Percentiles rank a stretch among this genome's conserved stretches.
phyloP scores from a whole-genome alignment of 2,113 vertebrate genomes.

The Neofelis nebulosa region DNA sequence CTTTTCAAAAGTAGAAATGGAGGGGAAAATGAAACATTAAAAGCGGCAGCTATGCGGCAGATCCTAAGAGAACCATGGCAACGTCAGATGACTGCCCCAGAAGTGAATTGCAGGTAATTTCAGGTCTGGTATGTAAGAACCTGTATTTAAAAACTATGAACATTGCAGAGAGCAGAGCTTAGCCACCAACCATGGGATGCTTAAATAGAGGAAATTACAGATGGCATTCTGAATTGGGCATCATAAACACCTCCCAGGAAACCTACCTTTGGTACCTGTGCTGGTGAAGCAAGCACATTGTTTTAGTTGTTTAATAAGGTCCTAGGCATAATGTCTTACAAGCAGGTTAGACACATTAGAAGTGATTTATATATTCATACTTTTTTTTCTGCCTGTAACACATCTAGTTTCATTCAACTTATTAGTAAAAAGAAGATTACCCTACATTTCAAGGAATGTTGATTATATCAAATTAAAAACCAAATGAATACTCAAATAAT shows the following conservation, averaged over 20 bases:
- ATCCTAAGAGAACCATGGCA: constrained; percentile 38
- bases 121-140: neutral
- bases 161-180: neutral
- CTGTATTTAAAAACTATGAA: neutral
- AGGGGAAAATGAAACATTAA: constrained; percentile 16
- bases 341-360: neutral
- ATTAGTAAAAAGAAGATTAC: neutral
- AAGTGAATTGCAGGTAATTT: constrained; percentile 50
- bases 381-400: neutral
- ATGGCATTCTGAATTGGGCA: neutral
- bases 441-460: constrained; percentile 15
- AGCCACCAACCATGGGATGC: neutral
- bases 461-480: constrained; percentile 36
- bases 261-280: neutral
- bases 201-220: neutral
- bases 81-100: constrained; percentile 34
- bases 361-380: neutral
- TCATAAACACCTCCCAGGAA: neutral
- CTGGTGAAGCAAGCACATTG: neutral
- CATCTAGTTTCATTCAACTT: neutral
- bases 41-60: constrained; percentile 44
- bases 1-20: neutral
- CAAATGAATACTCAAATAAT: constrained; percentile 5
- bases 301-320: neutral
- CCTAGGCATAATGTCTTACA: neutral